Percentiles rank a stretch among this genome's conserved stretches.
Evolutionary conservation across 2,113 vertebrate genomes (phyloP).

Genomic region (Pipra filicauda): DNA sequence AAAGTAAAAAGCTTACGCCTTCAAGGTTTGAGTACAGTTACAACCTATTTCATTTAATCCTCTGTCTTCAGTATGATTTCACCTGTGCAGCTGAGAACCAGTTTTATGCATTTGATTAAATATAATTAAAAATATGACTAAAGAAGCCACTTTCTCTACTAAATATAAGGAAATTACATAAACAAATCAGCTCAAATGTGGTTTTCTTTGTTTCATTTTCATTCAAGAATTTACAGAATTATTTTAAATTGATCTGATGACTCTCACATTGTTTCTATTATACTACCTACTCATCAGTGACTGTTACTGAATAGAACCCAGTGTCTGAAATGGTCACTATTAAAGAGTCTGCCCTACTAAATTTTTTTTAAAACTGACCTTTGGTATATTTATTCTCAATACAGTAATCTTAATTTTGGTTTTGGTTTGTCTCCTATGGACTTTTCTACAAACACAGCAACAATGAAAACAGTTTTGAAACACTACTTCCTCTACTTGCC

Average conservation of each 20-base stretch:
- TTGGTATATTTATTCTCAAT: constrained; percentile 12
- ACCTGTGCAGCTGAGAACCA: background rate
- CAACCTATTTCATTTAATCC: background rate
- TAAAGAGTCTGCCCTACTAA: background rate
- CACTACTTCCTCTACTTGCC: constrained; percentile 21
- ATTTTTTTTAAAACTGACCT: background rate
- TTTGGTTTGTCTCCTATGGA: constrained; percentile 25
- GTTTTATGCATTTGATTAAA: background rate
- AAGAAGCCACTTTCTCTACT: background rate
- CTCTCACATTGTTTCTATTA: background rate
- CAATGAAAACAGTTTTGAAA: constrained; percentile 52
- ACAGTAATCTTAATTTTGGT: background rate
- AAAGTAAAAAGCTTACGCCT: background rate
- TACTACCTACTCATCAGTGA: background rate
- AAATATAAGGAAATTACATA: background rate
- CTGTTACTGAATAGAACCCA: background rate
- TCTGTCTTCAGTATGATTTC: background rate
- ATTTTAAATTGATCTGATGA: background rate
- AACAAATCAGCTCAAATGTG: background rate
- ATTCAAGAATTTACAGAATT: background rate
- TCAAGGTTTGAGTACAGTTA: background rate
- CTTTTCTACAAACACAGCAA: background rate
- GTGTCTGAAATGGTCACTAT: background rate
- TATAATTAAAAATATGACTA: background rate
- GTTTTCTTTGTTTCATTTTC: background rate